Evolutionary conservation across 2,888 invertebrate genomes (phyloP), one percentile per base, ranked within the genome.

Genomic region (Amphimallon solstitiale): DNA sequence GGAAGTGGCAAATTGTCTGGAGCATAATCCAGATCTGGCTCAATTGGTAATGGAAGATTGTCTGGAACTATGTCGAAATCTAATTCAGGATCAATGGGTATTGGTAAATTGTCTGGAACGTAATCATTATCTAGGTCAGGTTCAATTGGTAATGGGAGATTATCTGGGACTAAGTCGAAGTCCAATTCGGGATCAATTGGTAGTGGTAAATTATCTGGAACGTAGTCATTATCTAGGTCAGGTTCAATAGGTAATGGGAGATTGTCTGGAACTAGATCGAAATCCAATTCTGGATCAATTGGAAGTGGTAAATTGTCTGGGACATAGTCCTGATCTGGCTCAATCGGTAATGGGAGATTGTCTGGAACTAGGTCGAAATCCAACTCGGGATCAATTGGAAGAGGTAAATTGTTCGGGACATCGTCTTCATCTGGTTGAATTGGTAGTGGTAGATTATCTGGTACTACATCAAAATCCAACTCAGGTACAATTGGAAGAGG

Each of bases 381-480:
- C 9, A 49, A 9, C 35, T 62, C 62, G 9, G 63, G 63, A 19
- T 10, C 40, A 9, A 17, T 21, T 1, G 51, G 3, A 23, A 23
- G 23, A 23, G 23, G 23, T 5, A 23, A 23, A 23, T 23, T 23
- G 23, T 49, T 37, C 37, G 62, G 62, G 2, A 62, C 35, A 5
- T 29, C 34, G 17, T 45, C 46, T 23, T 23, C 29, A n/a, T 34
- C 46, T 46, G 35, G 62, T 49, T 19, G 15, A 34, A 52, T 34
- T 9, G 17, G 38, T 17, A 56, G 56, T 7, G 56, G 56, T 1
- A 35, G 15, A n/a, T 21, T 15, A 38, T 38, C 14, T 17, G 56
- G 56, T 2, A 17, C 38, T 2, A 17, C 38, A n/a, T 38, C 9
- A 1, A 15, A 14, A n/a, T 38, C 9, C 0, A 15, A 14, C 6